These are phyloP conservation scores for Tromatobia lineatoria DNA, from an alignment of 2,888 invertebrate species.

Conservation along the genomic window DNA sequence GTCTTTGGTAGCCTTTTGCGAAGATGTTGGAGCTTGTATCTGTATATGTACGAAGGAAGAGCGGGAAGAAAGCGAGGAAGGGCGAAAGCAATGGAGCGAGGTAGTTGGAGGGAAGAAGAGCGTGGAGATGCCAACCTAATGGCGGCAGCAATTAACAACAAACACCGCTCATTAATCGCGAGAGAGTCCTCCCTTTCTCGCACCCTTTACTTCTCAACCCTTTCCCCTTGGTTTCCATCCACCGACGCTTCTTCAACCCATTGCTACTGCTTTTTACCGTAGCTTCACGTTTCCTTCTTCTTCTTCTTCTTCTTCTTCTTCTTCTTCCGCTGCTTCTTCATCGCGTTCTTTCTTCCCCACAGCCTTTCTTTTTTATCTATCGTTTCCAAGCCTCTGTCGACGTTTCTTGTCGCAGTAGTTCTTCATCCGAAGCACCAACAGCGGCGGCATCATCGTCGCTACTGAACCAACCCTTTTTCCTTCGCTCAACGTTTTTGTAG, in stretches of 20 bases:
- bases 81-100: conserved; percentile 66
- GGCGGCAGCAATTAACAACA: conserved; percentile 86
- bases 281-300: conserved; percentile 9
- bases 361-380: conserved; percentile 50
- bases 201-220: conserved; percentile 45
- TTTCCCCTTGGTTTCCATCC: conserved; percentile 14
- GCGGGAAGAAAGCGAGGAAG: conserved; percentile 53
- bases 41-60: conserved; percentile 10
- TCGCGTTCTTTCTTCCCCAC: conserved; percentile 24
- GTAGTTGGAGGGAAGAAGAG: conserved; percentile 51
- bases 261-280: conserved; percentile 30
- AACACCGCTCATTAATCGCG: conserved; percentile 85
- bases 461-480: neutral
- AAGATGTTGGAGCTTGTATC: neutral
- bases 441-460: neutral
- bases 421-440: conserved; percentile 5
- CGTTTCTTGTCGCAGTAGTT: conserved; percentile 18
- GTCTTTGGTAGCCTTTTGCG: neutral
- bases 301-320: conserved; percentile 15
- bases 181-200: conserved; percentile 76
- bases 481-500: conserved; percentile 14
- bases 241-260: neutral
- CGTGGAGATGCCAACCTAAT: conserved; percentile 83
- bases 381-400: conserved; percentile 24
- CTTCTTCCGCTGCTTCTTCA: conserved; percentile 26